phyloP scores from a whole-genome alignment of 1,140 invertebrate genomes.

The Calephelis nemesis region DNA sequence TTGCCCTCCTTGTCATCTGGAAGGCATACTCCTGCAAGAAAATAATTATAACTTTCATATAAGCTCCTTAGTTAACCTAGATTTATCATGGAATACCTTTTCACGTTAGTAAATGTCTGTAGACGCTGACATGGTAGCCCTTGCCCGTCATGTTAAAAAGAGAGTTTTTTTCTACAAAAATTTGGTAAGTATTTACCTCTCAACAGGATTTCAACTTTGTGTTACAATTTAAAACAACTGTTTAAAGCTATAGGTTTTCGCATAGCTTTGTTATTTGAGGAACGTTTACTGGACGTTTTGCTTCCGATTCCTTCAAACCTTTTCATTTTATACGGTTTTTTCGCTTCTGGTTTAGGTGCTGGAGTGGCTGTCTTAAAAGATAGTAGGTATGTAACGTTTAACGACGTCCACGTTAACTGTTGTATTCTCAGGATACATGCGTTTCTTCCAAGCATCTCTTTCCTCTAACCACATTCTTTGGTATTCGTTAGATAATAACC shows the following conservation, averaged over 20 bases:
- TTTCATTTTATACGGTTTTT: slow-evolving; percentile 72
- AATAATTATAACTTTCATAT: slow-evolving; percentile 27
- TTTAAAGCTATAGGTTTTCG: slow-evolving; percentile 31
- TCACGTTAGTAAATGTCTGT: too few relatives aligned
- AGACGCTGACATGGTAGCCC: too few relatives aligned
- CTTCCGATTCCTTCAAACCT: slow-evolving; percentile 56
- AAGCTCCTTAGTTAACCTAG: too few relatives aligned
- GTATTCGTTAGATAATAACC: slow-evolving; percentile 70
- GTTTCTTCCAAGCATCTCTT: slow-evolving; percentile 68
- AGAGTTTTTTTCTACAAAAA: background rate
- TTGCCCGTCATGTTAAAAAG: too few relatives aligned
- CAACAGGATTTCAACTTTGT: too few relatives aligned
- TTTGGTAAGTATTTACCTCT: background rate
- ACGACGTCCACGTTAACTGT: slow-evolving; percentile 66
- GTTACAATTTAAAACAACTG: too few relatives aligned
- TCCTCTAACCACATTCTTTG: slow-evolving; percentile 72
- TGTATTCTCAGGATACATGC: slow-evolving; percentile 67
- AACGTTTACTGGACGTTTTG: slow-evolving; percentile 47
- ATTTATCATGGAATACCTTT: too few relatives aligned
- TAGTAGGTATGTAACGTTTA: slow-evolving; percentile 67
- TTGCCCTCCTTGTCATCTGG: slow-evolving; percentile 98
- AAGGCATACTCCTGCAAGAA: slow-evolving; percentile 93
- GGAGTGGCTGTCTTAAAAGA: slow-evolving; percentile 66
- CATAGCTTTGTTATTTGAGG: slow-evolving; percentile 53
- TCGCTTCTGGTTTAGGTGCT: slow-evolving; percentile 56